A percentile compares a stretch with the other conserved stretches of the same genome.
Evolutionary conservation across 2,113 vertebrate species (phyloP).

Genomic region (Manacus vitellinus): DNA sequence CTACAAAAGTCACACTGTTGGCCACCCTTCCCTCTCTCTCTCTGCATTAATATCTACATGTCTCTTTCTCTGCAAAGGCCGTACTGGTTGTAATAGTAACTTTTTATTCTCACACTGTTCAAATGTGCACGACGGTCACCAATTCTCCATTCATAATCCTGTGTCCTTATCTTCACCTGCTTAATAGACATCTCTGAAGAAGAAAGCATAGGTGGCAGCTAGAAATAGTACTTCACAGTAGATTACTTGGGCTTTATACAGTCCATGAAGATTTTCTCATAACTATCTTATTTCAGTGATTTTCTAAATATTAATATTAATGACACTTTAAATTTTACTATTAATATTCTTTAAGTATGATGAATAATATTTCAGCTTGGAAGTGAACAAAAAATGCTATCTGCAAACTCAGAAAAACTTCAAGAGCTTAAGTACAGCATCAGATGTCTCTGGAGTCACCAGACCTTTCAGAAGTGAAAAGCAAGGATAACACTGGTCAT

Average conservation of each 20-base stretch:
- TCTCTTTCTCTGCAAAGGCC: background rate
- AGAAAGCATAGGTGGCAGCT: background rate
- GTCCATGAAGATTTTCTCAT: background rate
- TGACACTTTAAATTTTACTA: background rate
- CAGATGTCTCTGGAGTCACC: background rate
- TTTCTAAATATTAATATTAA: background rate
- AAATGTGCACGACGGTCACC: rapidly evolving
- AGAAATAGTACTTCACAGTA: background rate
- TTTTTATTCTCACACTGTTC: background rate
- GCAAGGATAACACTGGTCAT: background rate
- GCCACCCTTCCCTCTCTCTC: background rate
- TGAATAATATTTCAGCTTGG: background rate
- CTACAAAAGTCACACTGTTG: background rate
- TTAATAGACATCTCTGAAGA: background rate
- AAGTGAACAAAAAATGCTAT: background rate
- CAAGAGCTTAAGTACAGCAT: background rate
- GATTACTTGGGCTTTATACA: background rate
- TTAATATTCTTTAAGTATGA: background rate
- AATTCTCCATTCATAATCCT: background rate
- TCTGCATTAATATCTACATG: background rate
- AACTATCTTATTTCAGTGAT: background rate
- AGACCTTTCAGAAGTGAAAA: background rate
- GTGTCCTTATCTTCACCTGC: background rate
- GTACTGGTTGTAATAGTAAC: background rate
- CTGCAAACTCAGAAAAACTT: background rate